Conservation (phyloP, 1,140 invertebrate species). For the Bombus pascuorum region DNA sequence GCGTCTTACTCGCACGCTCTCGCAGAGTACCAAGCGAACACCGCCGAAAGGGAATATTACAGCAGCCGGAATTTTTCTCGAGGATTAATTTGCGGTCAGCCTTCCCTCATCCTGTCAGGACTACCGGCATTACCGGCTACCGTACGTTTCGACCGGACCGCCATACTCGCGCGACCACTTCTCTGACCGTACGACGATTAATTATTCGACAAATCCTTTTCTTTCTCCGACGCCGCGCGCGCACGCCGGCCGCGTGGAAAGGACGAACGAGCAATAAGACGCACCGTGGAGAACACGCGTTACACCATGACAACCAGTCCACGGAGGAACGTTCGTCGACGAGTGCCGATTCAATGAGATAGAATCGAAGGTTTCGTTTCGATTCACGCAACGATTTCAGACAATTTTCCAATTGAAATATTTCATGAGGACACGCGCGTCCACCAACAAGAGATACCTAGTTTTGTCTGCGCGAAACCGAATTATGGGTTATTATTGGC, state of each 20-base stretch:
- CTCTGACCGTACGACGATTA: slow-evolving; percentile 54
- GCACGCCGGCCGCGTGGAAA: slow-evolving; percentile 2
- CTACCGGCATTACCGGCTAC: slow-evolving; percentile 69
- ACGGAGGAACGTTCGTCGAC: background rate
- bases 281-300: background rate
- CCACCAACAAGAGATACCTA: too few species aligned
- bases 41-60: slow-evolving; percentile 66
- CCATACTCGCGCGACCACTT: slow-evolving; percentile 6
- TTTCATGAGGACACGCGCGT: background rate
- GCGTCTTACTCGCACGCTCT: slow-evolving; percentile 12
- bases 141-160: slow-evolving; percentile 46
- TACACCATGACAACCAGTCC: background rate
- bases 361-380: background rate
- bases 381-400: slow-evolving; percentile 5
- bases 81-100: slow-evolving; percentile 78
- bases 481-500: slow-evolving; percentile 23
- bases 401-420: slow-evolving; percentile 33
- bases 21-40: background rate
- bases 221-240: slow-evolving; percentile 18
- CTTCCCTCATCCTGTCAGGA: slow-evolving; percentile 60
- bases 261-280: background rate
- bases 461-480: background rate
- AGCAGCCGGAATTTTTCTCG: slow-evolving; percentile 65
- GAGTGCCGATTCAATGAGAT: too few species aligned
- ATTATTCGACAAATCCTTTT: slow-evolving; percentile 67